Percentiles rank a stretch among this genome's conserved stretches.
Evolutionary conservation across 1,140 invertebrate species (phyloP).

Genomic region (Leptinotarsa lineolata): DNA sequence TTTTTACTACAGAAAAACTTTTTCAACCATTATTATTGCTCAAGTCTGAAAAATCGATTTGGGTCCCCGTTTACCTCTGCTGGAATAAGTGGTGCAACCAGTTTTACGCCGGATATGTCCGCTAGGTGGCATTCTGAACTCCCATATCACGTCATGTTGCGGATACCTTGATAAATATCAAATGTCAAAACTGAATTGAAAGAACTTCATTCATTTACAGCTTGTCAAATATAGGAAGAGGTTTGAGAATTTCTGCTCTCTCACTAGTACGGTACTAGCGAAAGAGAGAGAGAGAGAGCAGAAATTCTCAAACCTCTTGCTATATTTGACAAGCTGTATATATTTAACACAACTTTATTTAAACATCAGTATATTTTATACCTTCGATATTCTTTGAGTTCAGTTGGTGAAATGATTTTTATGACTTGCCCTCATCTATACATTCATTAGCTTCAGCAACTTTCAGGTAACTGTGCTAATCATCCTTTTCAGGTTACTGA

Average conservation of each 20-base stretch:
- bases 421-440: background rate
- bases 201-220: background rate
- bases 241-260: no score
- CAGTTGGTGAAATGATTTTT: background rate
- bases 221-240: no score
- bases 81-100: slow-evolving; percentile 44
- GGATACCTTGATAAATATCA: no score
- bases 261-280: no score
- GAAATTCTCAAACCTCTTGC: no score
- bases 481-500: slow-evolving; percentile 8
- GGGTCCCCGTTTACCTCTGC: no score
- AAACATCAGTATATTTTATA: background rate
- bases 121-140: slow-evolving; percentile 45
- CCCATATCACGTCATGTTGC: slow-evolving; percentile 34
- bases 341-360: background rate
- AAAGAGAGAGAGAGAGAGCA: no score
- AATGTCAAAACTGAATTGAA: background rate
- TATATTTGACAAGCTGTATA: no score
- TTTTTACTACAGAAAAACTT: no score
- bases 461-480: slow-evolving; percentile 17
- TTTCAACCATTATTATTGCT: no score
- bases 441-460: slow-evolving; percentile 23
- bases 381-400: background rate
- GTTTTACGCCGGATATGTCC: slow-evolving; percentile 39
- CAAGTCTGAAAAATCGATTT: no score